Evolutionary conservation across 2,797 vertebrate genomes (phyloP).

Genomic region (Heterohyrax brucei): DNA sequence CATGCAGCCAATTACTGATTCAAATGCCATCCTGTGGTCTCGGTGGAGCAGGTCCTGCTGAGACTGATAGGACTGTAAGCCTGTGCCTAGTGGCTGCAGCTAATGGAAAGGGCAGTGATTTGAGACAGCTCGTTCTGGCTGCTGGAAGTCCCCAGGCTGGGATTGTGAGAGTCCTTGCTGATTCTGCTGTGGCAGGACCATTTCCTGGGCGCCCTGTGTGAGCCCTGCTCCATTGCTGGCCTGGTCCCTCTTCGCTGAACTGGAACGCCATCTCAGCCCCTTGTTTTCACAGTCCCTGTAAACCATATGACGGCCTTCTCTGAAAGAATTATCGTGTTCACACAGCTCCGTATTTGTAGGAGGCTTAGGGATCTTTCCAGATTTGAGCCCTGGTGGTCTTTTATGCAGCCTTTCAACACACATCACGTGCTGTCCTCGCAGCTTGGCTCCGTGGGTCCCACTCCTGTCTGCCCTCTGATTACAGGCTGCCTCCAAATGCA

Average conservation of each 20-base stretch:
- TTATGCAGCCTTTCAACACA: background rate
- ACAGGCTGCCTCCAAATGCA: background rate
- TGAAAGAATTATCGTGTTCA: constrained; percentile 64
- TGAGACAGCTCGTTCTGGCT: constrained; percentile 26
- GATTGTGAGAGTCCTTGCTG: background rate
- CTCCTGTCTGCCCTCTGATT: constrained; percentile 11
- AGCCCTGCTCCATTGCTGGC: background rate
- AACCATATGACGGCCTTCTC: constrained; percentile 43
- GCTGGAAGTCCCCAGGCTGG: background rate
- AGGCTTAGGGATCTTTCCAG: constrained; percentile 61
- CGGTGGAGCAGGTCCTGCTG: background rate
- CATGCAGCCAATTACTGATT: background rate
- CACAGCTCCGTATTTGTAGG: constrained; percentile 62
- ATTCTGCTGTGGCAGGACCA: background rate
- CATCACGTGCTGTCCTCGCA: background rate
- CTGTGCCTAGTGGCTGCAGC: background rate
- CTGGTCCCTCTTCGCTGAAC: constrained; percentile 41
- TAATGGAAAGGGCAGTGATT: constrained; percentile 31
- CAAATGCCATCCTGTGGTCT: constrained; percentile 20
- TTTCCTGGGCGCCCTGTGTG: constrained; percentile 23
- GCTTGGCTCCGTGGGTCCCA: background rate
- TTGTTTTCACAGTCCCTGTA: constrained; percentile 44
- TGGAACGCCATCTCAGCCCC: background rate
- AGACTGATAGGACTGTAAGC: background rate
- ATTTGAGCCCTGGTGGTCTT: background rate